Evolutionary conservation across 2,797 vertebrate species (phyloP), one percentile per base, ranked within the genome.

Genomic region (Tolypeutes matacus): DNA sequence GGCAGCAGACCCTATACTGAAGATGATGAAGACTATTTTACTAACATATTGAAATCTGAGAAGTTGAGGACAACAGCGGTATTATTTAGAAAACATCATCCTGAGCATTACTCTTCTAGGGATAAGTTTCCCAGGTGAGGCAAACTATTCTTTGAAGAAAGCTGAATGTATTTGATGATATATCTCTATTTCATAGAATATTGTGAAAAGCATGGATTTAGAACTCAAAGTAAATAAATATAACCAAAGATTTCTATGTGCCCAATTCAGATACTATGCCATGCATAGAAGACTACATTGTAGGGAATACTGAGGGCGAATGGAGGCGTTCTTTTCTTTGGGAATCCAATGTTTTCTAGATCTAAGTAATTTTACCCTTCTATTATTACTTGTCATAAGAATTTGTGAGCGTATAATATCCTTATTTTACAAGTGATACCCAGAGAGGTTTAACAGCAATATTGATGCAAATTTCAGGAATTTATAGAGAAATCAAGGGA

Each of bases 61-160:
- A 18, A 51, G 11, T 0, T 1, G 8, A 1, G 1, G 34, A 9
- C 5, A 31, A 29, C 3, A 73, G 3, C 15, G 8, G 3, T 6
- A 25, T 12, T 4, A 62, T 7, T 0, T 0, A 0, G 1, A 5
- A 12, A 2, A 13, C 4, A 2, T 25, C 4, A 5, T 62, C 18
- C 14, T 34, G 5, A 4, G 10, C 2, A 7, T 23, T 2, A 21
- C 0, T 20, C 5, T 3, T 4, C 5, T 18, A 3, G 23, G 53
- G 29, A n/a, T 36, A 15, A 34, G 3, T 0, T 4, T 42, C 25
- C 27, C 29, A 62, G 42, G 56, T 75, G 75, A 49, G 56, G 21
- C 39, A 17, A 75, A 34, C 5, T 58, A 60, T 34, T 49, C 0
- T 17, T 11, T 13, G 3, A 31, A 42, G 14, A 62, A 62, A 7